phyloP scores from a whole-genome alignment of 1,140 invertebrate genomes.

The Heterodera schachtii region DNA sequence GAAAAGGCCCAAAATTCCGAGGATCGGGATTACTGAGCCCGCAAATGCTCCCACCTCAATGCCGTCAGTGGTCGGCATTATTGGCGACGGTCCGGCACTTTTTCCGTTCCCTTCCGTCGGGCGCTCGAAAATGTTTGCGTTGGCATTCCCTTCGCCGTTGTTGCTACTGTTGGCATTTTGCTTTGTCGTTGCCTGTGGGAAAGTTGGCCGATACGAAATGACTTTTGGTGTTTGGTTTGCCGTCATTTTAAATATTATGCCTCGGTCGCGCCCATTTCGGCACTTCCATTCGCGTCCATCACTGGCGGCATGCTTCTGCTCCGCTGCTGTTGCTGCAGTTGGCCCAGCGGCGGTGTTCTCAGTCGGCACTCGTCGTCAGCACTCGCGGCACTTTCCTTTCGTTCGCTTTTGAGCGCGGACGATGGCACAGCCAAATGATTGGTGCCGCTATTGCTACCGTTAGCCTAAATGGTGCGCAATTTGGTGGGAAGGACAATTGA shows the following conservation, averaged over 20 bases:
- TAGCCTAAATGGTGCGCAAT: background rate
- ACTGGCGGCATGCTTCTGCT: background rate
- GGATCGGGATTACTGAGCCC: background rate
- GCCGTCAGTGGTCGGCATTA: conserved; percentile 58
- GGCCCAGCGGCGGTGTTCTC: background rate
- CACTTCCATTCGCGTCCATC: background rate
- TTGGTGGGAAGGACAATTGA: background rate
- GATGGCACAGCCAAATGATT: background rate
- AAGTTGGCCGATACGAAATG: too few relatives aligned
- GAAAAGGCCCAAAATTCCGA: background rate
- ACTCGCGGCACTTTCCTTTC: background rate
- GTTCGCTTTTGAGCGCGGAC: background rate
- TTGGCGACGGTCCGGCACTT: conserved; percentile 47
- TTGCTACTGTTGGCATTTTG: conserved; percentile 8
- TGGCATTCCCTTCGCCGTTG: conserved; percentile 4
- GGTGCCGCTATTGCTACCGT: background rate
- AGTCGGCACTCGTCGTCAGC: background rate
- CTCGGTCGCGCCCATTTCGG: background rate
- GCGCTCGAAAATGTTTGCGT: background rate
- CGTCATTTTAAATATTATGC: too few relatives aligned
- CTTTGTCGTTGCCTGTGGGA: background rate
- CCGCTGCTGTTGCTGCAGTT: background rate
- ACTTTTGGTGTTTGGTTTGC: too few relatives aligned
- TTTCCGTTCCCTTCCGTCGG: too few relatives aligned
- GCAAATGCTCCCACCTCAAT: conserved; percentile 40